These are phyloP conservation scores for Eurystomus glaucurus DNA, from an alignment of 2,797 vertebrate genomes.

Conservation along the genomic window DNA sequence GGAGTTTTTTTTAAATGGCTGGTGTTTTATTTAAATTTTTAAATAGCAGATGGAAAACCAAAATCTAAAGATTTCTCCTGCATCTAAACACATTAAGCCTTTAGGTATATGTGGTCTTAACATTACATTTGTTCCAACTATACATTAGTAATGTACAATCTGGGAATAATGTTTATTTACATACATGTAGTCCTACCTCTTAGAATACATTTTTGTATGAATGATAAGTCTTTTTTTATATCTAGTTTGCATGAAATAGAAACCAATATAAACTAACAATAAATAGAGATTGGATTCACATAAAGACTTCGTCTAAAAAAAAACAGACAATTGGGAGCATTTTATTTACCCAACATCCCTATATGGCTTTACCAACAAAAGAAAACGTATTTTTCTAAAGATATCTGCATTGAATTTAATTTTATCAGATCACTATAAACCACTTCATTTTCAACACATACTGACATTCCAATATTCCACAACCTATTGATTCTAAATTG, in stretches of 20 bases:
- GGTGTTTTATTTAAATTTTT: not conserved
- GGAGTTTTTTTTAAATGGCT: rapidly evolving
- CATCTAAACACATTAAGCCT: not conserved
- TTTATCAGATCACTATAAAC: conserved; percentile 36
- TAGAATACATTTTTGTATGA: not conserved
- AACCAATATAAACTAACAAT: not conserved
- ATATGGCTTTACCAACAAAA: not conserved
- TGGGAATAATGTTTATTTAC: not conserved
- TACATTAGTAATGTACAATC: rapidly evolving
- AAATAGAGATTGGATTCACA: not conserved
- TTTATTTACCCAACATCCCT: conserved; percentile 9
- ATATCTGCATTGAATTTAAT: conserved; percentile 60
- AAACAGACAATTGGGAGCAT: not conserved
- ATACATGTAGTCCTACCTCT: not conserved
- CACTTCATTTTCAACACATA: conserved; percentile 36
- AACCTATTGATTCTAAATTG: conserved; percentile 31
- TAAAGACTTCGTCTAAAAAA: conserved; percentile 11
- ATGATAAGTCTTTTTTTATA: not conserved
- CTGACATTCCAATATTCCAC: conserved; percentile 36
- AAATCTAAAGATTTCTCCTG: not conserved
- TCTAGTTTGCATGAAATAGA: not conserved
- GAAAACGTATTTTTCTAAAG: not conserved
- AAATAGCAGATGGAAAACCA: not conserved
- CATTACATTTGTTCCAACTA: not conserved
- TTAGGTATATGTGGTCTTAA: not conserved